phyloP scores from a whole-genome alignment of 2,888 invertebrate species.

The Pterobdella sp. region DNA sequence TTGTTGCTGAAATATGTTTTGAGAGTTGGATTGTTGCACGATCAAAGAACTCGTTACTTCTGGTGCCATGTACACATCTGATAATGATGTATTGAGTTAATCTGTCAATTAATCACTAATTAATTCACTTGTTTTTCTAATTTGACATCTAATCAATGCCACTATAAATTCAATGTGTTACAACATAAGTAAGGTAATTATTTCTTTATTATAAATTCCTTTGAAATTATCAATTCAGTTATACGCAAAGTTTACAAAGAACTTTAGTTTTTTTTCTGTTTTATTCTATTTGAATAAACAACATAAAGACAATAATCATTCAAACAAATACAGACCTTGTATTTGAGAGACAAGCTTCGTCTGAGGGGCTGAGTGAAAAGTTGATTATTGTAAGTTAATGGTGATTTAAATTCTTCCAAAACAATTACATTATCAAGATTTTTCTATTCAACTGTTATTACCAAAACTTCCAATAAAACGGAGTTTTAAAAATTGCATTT shows the following conservation, averaged over 20 bases:
- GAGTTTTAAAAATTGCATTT: too few species aligned
- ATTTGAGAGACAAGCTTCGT: slow-evolving; percentile 26
- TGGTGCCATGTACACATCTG: slow-evolving; percentile 25
- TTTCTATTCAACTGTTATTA: too few species aligned
- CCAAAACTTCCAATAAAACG: too few species aligned
- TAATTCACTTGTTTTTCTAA: not conserved
- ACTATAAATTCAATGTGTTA: not conserved
- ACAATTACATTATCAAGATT: too few species aligned
- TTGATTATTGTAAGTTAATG: not conserved
- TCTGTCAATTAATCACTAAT: not conserved
- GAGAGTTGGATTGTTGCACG: slow-evolving; percentile 15
- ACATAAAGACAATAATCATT: not conserved
- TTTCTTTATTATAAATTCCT: too few species aligned
- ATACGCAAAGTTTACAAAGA: too few species aligned
- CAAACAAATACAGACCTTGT: slow-evolving; percentile 6
- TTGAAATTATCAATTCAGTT: too few species aligned
- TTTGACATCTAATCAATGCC: not conserved
- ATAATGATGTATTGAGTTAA: not conserved
- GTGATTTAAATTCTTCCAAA: too few species aligned
- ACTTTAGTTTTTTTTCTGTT: too few species aligned
- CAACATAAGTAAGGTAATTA: not conserved
- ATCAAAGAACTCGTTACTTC: slow-evolving; percentile 23
- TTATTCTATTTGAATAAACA: not conserved
- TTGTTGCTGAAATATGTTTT: slow-evolving; percentile 12
- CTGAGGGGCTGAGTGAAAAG: slow-evolving; percentile 20